These are phyloP conservation scores for Falco concolor DNA, from an alignment of 2,797 vertebrate species.

Conservation along the genomic window DNA sequence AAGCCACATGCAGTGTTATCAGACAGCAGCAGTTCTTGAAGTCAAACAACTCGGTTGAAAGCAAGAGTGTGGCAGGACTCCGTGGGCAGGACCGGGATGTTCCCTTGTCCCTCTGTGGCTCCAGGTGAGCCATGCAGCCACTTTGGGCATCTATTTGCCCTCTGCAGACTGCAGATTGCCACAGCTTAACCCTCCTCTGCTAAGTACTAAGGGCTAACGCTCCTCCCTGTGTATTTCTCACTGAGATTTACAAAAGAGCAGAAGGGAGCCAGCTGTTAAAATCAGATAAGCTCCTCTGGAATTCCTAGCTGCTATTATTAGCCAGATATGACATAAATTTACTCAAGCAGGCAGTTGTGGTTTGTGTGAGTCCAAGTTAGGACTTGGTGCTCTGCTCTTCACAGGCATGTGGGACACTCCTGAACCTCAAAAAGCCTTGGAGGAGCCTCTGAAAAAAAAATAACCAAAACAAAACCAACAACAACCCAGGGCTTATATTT, in stretches of 20 bases:
- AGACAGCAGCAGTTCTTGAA: background rate
- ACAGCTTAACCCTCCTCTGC: background rate
- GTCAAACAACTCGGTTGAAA: background rate
- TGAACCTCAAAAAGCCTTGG: background rate
- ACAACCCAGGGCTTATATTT: background rate
- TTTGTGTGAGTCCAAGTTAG: background rate
- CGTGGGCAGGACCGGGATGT: accelerated
- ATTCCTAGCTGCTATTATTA: background rate
- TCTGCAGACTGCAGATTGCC: background rate
- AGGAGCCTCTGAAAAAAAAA: background rate
- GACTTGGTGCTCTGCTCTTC: background rate
- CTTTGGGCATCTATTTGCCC: background rate
- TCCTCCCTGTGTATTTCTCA: background rate
- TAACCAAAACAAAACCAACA: too few relatives aligned
- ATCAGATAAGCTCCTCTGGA: background rate
- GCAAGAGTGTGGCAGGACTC: accelerated
- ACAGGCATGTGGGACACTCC: accelerated
- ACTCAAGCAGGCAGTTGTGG: background rate
- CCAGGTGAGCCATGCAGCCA: accelerated
- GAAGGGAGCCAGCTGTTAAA: background rate
- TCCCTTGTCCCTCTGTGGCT: background rate
- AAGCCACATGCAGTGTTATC: background rate
- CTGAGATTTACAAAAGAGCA: background rate
- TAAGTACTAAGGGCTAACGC: background rate
- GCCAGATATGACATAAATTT: background rate